Evolutionary conservation across 2,113 vertebrate genomes (phyloP), one percentile per base, ranked within the genome.

Genomic region (Rana temporaria): DNA sequence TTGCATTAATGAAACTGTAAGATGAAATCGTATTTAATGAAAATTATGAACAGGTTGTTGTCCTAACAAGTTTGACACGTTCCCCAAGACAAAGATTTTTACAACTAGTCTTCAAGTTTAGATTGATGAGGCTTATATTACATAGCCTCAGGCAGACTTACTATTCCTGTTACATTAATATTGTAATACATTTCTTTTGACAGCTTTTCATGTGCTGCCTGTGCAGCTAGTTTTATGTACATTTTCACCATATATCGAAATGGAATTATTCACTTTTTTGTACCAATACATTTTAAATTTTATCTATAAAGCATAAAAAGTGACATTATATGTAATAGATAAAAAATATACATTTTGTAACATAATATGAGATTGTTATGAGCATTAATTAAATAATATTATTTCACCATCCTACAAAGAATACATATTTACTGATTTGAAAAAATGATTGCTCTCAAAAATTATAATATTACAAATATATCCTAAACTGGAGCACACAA

Each of bases 151-250:
- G 77, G 77, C 65, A 66, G 53, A 59, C 11, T 53, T 38, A 19
- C n/a, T 62, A 38, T 75, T 22, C 72, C 30, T 7, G 30, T 42
- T 62, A 30, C 57, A 62, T 22, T 75, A 75, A 75, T 75, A 42
- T 62, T 75, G 72, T 62, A 75, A 62, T 75, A 62, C 72, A 62
- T 75, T 75, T 75, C 30, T 20, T 75, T n/a, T 75, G 72, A 75
- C 72, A 75, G 72, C 56, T 75, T 62, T 62, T 75, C 56, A 75
- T 42, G 56, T 62, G 32, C 60, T 75, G 32, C n/a, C n/a, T 42
- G 72, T 42, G 72, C 30, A 57, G 30, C 62, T 15, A 62, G 32
- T 62, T n/a, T 75, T 62, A 75, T 42, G 20, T 75, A 42, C 38
- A 62, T 62, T 30, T 19, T 62, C 20, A 6, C 56, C 62, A 62